Percentiles rank a stretch among this genome's conserved stretches.
phyloP scores from a whole-genome alignment of 2,888 invertebrate species.

The Uropetala carovei region DNA sequence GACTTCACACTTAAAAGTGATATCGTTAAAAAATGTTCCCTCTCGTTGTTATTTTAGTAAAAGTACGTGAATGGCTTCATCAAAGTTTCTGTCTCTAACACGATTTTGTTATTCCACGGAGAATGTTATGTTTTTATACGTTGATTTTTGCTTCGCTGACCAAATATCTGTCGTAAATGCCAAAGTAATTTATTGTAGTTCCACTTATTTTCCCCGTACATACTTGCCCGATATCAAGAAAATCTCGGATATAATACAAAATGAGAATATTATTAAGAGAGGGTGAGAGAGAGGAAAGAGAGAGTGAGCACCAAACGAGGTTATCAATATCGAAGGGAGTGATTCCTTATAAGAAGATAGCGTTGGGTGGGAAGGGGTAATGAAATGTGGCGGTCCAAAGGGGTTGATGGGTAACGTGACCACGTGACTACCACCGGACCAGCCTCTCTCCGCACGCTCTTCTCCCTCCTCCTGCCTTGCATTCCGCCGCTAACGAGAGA shows the following conservation, averaged over 20 bases:
- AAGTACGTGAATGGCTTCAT: no score
- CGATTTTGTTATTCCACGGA: no score
- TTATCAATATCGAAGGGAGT: slow-evolving; percentile 28
- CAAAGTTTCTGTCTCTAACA: no score
- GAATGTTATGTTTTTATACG: no score
- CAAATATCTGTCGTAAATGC: no score
- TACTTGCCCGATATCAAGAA: no score
- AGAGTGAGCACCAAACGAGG: neutral
- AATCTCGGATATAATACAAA: neutral
- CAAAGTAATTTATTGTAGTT: no score
- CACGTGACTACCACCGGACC: neutral
- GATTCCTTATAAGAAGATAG: slow-evolving; percentile 28
- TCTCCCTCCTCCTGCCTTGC: neutral
- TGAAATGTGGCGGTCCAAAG: slow-evolving; percentile 24
- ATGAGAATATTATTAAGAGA: neutral
- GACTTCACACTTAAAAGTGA: no score
- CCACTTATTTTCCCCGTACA: no score
- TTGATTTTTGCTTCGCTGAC: no score
- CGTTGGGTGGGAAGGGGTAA: neutral
- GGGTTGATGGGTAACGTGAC: slow-evolving; percentile 27
- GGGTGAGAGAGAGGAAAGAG: neutral
- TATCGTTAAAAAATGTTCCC: no score
- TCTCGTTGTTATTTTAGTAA: no score
- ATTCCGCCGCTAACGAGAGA: slow-evolving; percentile 60
- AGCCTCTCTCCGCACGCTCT: neutral